Evolutionary conservation across 2,113 vertebrate genomes (phyloP).

Genomic region (Catagonus wagneri): DNA sequence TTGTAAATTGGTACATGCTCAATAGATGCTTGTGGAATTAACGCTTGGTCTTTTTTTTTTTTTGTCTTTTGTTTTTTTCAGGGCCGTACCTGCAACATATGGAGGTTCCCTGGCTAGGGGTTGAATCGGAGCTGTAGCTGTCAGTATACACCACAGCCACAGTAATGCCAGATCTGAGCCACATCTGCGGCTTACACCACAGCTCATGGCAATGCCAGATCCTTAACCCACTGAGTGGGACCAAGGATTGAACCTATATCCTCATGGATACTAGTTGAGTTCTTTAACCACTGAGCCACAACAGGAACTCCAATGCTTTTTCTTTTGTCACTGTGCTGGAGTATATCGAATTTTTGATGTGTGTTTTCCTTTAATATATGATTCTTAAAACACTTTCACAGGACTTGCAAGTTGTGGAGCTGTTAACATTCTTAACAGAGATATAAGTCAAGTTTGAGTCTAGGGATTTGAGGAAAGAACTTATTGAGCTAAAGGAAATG

Average conservation of each 20-base stretch:
- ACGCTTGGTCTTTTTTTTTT: background rate
- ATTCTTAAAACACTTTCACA: background rate
- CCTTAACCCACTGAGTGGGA: too few species aligned
- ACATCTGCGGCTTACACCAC: too few species aligned
- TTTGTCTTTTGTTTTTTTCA: too few species aligned
- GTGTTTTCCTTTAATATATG: constrained; percentile 44
- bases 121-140: too few species aligned
- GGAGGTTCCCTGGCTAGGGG: too few species aligned
- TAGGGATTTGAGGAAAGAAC: background rate
- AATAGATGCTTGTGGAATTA: constrained; percentile 3
- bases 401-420: background rate
- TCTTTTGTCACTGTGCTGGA: background rate
- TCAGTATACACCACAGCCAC: too few species aligned
- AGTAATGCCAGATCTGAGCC: too few species aligned
- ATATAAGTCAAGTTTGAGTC: background rate
- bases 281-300: too few species aligned
- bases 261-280: too few species aligned
- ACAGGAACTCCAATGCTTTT: background rate
- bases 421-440: background rate
- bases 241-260: too few species aligned
- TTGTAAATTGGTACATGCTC: background rate
- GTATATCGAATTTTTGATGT: background rate
- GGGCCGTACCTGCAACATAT: too few species aligned
- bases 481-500: constrained; percentile 38
- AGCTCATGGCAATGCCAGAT: too few species aligned